These are phyloP conservation scores for Lagria hirta DNA, from an alignment of 2,888 invertebrate genomes.

Conservation along the genomic window DNA sequence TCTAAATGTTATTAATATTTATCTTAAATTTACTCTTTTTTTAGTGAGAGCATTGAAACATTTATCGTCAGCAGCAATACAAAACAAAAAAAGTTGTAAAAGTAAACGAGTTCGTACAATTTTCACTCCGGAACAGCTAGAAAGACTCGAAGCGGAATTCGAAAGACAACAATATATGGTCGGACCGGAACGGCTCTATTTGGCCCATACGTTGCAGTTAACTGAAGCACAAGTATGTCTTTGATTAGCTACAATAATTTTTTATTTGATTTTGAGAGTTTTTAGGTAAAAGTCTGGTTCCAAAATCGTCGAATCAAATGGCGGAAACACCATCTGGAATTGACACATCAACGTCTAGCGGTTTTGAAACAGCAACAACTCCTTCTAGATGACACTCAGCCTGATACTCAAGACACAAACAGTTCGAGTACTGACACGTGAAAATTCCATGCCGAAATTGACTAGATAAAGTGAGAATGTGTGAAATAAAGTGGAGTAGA, in stretches of 20 bases:
- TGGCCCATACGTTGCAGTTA: slow-evolving; percentile 83
- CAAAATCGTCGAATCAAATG: slow-evolving; percentile 94
- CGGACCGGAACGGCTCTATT: slow-evolving; percentile 88
- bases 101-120: slow-evolving; percentile 93
- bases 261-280: slow-evolving; percentile 28
- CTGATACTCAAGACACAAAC: slow-evolving; percentile 56
- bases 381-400: slow-evolving; percentile 54
- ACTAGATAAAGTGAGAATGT: slow-evolving; percentile 14
- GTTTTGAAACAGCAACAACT: slow-evolving; percentile 57
- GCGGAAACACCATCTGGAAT: slow-evolving; percentile 91
- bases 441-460: slow-evolving; percentile 26
- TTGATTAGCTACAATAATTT: slow-evolving; percentile 10
- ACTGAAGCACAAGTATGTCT: slow-evolving; percentile 93
- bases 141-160: slow-evolving; percentile 91
- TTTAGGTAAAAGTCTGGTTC: slow-evolving; percentile 87
- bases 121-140: slow-evolving; percentile 94
- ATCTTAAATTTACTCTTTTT: slow-evolving; percentile 23
- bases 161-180: slow-evolving; percentile 98
- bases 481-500: slow-evolving; percentile 20
- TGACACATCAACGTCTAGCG: slow-evolving; percentile 83
- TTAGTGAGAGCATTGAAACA: slow-evolving; percentile 47
- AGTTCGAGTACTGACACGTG: slow-evolving; percentile 52
- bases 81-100: slow-evolving; percentile 58
- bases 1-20: slow-evolving; percentile 1
- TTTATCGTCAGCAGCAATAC: slow-evolving; percentile 38